Evolutionary conservation across 2,797 vertebrate genomes (phyloP).

Genomic region (Spinus olivaceus): DNA sequence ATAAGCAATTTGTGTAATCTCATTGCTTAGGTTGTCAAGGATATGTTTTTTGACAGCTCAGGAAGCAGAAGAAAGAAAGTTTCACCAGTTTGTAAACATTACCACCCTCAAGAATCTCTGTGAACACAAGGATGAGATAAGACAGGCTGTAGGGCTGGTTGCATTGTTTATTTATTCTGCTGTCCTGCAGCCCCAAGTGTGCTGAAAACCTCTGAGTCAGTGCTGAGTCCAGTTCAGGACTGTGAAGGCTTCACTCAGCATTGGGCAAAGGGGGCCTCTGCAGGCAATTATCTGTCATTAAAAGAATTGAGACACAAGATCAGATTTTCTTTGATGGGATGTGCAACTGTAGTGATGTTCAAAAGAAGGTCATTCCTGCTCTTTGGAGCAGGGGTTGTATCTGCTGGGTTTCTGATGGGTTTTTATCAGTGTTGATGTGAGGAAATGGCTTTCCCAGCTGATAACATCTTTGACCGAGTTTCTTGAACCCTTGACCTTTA

Average conservation of each 20-base stretch:
- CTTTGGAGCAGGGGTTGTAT: conserved; percentile 61
- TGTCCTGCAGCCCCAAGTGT: conserved; percentile 50
- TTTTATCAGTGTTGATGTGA: conserved; percentile 72
- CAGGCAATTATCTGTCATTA: conserved; percentile 74
- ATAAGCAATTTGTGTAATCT: conserved; percentile 63
- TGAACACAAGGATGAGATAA: conserved; percentile 83
- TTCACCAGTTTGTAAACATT: conserved; percentile 87
- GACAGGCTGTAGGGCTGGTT: conserved; percentile 64
- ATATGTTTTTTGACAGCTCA: conserved; percentile 82
- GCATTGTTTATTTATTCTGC: conserved; percentile 77
- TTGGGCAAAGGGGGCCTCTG: conserved; percentile 55
- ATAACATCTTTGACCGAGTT: conserved; percentile 79
- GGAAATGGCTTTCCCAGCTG: conserved; percentile 78
- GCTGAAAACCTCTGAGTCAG: conserved; percentile 45
- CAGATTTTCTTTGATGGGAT: conserved; percentile 75
- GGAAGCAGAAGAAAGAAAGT: conserved; percentile 87
- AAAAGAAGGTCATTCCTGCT: conserved; percentile 63
- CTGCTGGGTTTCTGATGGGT: conserved; percentile 66
- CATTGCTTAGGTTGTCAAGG: conserved; percentile 72
- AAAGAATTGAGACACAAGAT: conserved; percentile 68
- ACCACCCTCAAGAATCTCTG: conserved; percentile 77
- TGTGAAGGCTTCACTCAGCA: conserved; percentile 85
- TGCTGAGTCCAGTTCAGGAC: conserved; percentile 74
- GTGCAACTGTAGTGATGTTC: conserved; percentile 60
- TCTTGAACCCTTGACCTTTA: conserved; percentile 78